Evolutionary conservation across 2,888 invertebrate species (phyloP), one percentile per base, ranked within the genome.

Genomic region (Stomorhina lunata): DNA sequence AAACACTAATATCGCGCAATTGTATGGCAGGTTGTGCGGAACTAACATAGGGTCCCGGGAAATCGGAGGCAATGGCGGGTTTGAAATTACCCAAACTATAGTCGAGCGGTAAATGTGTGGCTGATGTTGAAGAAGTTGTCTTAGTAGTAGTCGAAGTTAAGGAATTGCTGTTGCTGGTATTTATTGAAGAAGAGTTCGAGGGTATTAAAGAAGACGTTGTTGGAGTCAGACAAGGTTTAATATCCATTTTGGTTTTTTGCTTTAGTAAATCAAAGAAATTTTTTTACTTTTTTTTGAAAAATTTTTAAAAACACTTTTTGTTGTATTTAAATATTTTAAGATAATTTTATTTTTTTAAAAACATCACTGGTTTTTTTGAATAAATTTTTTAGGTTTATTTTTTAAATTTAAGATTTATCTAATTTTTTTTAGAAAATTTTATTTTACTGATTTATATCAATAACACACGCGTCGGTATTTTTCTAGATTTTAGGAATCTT

Each of bases 71-170:
- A 59, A 89, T 88, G 48, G 89, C 89, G 17, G 89, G 89, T 85
- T 90, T 89, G 68, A 89, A 90, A 84, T 89, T 90, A 45, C 91
- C 91, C 84, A 90, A 78, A 81, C 90, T 90, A 69, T 90, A 90
- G 84, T 90, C 90, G 73, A 90, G 85, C 76, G 90, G 90, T 86
- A 90, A 86, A 84, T 90, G 89, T 86, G 88, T 77, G 85, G 88
- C 15, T 66, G 75, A 32, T 63, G 78, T 84, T 78, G 72, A 82
- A 86, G 72, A 84, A 20, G 86, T 84, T 50, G 86, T 71, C 84
- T 85, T 55, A 80, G 76, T 81, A 86, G 87, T 78, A 85, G 83
- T 55, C 85, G 79, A 53, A 68, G 84, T 29, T 79, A 75, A 12
- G 55, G 73, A 17, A n/a, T n/a, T n/a, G n/a, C n/a, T n/a, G n/a